Conservation (phyloP, 2,797 vertebrate genomes). For the Alcedo atthis region DNA sequence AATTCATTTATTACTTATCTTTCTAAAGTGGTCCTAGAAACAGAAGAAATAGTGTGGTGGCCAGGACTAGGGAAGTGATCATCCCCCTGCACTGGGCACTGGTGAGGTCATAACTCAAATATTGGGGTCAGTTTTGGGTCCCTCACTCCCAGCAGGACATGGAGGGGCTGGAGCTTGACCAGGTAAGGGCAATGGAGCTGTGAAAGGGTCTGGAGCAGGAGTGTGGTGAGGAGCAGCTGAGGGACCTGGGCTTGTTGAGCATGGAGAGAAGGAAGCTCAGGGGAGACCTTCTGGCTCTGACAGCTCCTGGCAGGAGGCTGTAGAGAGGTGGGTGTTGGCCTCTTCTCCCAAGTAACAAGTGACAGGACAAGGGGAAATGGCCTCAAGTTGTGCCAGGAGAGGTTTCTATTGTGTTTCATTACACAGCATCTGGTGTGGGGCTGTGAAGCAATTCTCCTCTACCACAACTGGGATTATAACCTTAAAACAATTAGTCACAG, state of each 20-base stretch:
- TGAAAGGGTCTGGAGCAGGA: too few species aligned
- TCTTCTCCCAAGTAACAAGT: too few species aligned
- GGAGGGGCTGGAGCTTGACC: rapidly evolving
- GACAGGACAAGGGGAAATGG: not conserved
- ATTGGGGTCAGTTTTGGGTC: not conserved
- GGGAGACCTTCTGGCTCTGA: too few species aligned
- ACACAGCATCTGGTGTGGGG: not conserved
- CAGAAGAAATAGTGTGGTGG: not conserved
- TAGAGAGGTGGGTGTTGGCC: too few species aligned
- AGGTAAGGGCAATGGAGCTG: not conserved
- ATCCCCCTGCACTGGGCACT: rapidly evolving
- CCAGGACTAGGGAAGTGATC: rapidly evolving
- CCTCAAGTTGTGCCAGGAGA: too few species aligned
- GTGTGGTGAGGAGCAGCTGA: too few species aligned
- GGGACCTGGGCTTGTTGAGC: too few species aligned
- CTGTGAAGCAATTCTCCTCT: not conserved
- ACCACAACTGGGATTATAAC: rapidly evolving
- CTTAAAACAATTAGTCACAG: not conserved
- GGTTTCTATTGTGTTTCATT: not conserved
- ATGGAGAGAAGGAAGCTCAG: too few species aligned
- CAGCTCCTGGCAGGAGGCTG: too few species aligned
- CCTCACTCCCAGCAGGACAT: not conserved
- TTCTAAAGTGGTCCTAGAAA: not conserved
- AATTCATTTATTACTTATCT: not conserved
- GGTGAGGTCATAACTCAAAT: rapidly evolving